Conservation (phyloP, 2,888 invertebrate species). For the Drosophila anomelani region DNA sequence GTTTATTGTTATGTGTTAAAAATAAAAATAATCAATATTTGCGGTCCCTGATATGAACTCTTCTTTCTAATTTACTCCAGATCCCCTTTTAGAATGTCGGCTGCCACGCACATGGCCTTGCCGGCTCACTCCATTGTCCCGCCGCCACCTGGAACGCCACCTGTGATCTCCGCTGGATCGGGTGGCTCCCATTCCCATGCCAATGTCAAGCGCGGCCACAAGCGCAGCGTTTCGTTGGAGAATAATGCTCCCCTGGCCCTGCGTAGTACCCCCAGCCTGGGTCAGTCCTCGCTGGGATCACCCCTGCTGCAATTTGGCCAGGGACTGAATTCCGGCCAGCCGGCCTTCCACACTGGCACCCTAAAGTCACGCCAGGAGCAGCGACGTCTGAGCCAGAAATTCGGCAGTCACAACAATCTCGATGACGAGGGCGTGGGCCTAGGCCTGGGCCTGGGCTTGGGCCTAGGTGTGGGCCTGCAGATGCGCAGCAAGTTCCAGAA, state of each 20-base stretch:
- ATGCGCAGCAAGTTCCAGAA: constrained; percentile 83
- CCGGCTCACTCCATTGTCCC: constrained; percentile 67
- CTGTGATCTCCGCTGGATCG: constrained; percentile 17
- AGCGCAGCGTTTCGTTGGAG: constrained; percentile 83
- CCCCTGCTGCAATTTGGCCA: constrained; percentile 60
- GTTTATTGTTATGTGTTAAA: too few relatives aligned
- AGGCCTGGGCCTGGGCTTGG: constrained; percentile 30
- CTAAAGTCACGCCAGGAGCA: constrained; percentile 84
- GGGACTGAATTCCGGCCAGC: constrained; percentile 17
- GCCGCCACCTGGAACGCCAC: constrained; percentile 31
- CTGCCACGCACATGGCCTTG: constrained; percentile 68
- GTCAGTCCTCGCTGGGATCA: constrained; percentile 61
- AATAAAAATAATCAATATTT: too few relatives aligned
- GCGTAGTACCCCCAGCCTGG: constrained; percentile 77
- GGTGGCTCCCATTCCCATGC: not conserved
- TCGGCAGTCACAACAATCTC: constrained; percentile 83
- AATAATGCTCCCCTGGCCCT: constrained; percentile 71
- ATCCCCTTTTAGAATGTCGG: constrained; percentile 53
- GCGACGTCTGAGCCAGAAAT: constrained; percentile 83
- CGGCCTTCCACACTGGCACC: constrained; percentile 78
- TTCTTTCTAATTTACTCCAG: not conserved
- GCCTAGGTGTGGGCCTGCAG: constrained; percentile 57
- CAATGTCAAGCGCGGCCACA: constrained; percentile 82
- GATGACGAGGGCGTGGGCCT: constrained; percentile 76
- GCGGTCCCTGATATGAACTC: too few relatives aligned